Percentiles rank a stretch among this genome's conserved stretches.
Evolutionary conservation across 1,140 invertebrate genomes (phyloP).

Genomic region (Cepaea nemoralis): DNA sequence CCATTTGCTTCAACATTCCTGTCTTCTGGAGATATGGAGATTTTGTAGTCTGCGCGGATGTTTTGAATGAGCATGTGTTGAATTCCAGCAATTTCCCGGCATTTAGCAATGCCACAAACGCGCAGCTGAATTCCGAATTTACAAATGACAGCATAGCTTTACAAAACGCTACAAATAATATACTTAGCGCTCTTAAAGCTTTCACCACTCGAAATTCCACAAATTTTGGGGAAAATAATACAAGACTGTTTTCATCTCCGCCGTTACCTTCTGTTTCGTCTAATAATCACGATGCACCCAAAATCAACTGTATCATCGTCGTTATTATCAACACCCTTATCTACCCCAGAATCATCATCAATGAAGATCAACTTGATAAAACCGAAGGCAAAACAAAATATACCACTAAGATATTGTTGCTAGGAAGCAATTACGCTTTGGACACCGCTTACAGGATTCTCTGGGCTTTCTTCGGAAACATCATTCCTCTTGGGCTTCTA

Average conservation of each 20-base stretch:
- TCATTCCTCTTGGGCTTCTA: constrained; percentile 66
- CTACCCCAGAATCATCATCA: background rate
- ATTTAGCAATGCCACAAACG: too few relatives aligned
- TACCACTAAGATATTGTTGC: constrained; percentile 42
- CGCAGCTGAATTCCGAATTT: too few relatives aligned
- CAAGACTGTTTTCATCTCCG: constrained; percentile 64
- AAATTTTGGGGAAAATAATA: too few relatives aligned
- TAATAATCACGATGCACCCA: constrained; percentile 47
- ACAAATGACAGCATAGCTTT: too few relatives aligned
- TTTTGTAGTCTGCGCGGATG: background rate
- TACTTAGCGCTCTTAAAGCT: too few relatives aligned
- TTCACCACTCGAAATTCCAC: too few relatives aligned
- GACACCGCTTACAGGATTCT: constrained; percentile 63
- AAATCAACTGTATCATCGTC: too few relatives aligned
- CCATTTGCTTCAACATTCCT: constrained; percentile 66
- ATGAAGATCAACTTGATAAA: background rate
- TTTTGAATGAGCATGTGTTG: too few relatives aligned
- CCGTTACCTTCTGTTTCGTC: constrained; percentile 61
- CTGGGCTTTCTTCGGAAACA: constrained; percentile 68
- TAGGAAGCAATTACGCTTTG: constrained; percentile 46
- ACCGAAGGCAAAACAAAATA: constrained; percentile 44
- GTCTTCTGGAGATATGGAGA: constrained; percentile 67
- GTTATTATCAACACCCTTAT: background rate
- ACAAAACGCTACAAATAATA: too few relatives aligned
- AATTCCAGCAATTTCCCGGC: too few relatives aligned